Base-by-base conservation (phyloP, 2,888 invertebrate genomes). In the Cancer borealis region DNA sequence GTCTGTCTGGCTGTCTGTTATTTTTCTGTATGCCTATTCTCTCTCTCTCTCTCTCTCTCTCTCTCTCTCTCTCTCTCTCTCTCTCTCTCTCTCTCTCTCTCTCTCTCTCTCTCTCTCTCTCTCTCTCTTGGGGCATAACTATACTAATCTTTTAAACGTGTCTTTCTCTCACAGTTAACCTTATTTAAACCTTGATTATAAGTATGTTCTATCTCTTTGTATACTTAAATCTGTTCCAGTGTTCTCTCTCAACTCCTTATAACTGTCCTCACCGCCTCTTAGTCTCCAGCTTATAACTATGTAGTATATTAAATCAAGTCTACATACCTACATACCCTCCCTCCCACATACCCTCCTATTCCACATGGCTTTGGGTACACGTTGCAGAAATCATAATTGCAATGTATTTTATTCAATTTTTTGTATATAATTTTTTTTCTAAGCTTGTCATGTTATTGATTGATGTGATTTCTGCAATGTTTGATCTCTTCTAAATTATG, bases 31-130 rank as follows among this genome's bases (percentile, higher is more conserved):
- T 54, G 0, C 14, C 17, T 54, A 12, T 54, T 79, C 79, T 79
- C 79, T 79, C n/a, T 79, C 79, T 79, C 79, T 79, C n/a, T 79
- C 79, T 79, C 4, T 79, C 17, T 79, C 79, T 79, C 79, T 79
- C 79, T 79, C 79, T 79, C 79, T 79, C 79, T 79, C 79, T 79
- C 79, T 79, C 79, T 79, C 79, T 79, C 79, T 79, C 79, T 79
- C 79, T 79, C 79, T 79, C 79, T 79, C 79, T 79, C 79, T 79
- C 79, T 79, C 79, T 79, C 79, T 79, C 79, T 79, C 79, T 79
- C 79, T 79, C 14, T 79, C 79, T 79, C 10, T 49, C 49, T 49
- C 10, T 49, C 49, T 49, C 10, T 49, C 49, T 49, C 10, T 49
- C 49, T 49, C 10, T 49, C 49, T 49, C 1, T 54, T 2, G 17